These are phyloP conservation scores for Sterrhoptilus dennistouni DNA, from an alignment of 2,113 vertebrate genomes.

Conservation along the genomic window DNA sequence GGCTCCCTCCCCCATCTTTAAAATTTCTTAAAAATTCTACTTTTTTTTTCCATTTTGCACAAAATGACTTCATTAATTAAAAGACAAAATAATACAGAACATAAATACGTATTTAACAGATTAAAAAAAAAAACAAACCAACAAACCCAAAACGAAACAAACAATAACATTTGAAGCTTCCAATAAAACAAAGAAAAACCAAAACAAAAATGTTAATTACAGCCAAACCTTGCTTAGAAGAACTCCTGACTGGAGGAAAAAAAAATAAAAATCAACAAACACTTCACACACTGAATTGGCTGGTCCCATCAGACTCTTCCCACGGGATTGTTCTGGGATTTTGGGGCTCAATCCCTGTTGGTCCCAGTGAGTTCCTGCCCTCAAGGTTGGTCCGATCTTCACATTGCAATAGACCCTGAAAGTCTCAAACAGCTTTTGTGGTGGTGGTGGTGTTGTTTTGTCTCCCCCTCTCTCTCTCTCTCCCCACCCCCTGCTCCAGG, in stretches of 20 bases:
- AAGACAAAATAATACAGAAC: conserved; percentile 84
- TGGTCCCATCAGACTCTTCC: conserved; percentile 58
- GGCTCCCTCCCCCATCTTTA: conserved; percentile 27
- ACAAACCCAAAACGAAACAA: conserved; percentile 12
- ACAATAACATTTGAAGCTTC: conserved; percentile 70
- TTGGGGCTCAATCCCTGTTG: background rate
- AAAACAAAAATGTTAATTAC: conserved; percentile 67
- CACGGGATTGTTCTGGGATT: background rate
- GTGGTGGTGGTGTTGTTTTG: background rate
- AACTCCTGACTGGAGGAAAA: conserved; percentile 37
- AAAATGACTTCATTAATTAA: conserved; percentile 79
- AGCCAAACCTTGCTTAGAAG: conserved; percentile 75
- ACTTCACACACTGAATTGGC: conserved; percentile 51
- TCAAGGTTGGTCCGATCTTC: conserved; percentile 69
- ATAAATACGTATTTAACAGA: conserved; percentile 90
- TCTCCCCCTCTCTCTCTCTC: too few species aligned
- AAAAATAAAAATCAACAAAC: background rate
- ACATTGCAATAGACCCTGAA: conserved; percentile 43
- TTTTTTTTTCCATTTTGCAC: conserved; percentile 65
- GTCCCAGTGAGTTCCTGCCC: conserved; percentile 51
- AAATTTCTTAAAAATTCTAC: conserved; percentile 73
- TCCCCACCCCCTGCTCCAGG: background rate
- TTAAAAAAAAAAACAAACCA: conserved; percentile 54
- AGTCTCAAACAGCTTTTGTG: background rate
- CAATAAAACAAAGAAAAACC: background rate